These are phyloP conservation scores for Indri indri DNA, from an alignment of 2,113 vertebrate genomes.

Conservation along the genomic window DNA sequence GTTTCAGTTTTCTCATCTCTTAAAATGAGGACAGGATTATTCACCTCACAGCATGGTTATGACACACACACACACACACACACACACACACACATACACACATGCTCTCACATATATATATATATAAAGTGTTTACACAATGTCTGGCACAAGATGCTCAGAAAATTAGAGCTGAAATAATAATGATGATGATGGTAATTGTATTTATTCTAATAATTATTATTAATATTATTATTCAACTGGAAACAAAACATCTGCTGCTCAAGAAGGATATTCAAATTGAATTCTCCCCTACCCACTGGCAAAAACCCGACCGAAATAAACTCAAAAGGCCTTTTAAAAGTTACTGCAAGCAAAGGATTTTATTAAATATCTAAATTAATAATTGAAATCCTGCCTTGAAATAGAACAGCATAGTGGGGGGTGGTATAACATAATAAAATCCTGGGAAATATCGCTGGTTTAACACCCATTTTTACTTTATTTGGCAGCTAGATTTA, in stretches of 20 bases:
- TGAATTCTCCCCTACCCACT: neutral
- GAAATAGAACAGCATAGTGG: neutral
- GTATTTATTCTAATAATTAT: conserved; percentile 55
- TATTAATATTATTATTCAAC: conserved; percentile 63
- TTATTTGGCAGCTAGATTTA: conserved; percentile 56
- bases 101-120: no score
- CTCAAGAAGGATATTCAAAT: conserved; percentile 39
- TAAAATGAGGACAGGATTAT: neutral
- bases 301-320: conserved; percentile 30
- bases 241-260: conserved; percentile 70
- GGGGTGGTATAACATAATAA: neutral
- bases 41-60: neutral
- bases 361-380: conserved; percentile 70
- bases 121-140: neutral
- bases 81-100: fast-evolving
- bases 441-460: neutral
- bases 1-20: neutral
- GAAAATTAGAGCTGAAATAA: conserved; percentile 18
- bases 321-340: conserved; percentile 50
- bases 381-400: conserved; percentile 60
- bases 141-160: neutral
- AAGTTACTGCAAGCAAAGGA: conserved; percentile 60
- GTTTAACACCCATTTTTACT: conserved; percentile 53
- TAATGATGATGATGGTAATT: neutral
- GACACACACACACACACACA: neutral